Base-by-base conservation (phyloP, 2,797 vertebrate species). In the Hypotaenidia philippensis region DNA sequence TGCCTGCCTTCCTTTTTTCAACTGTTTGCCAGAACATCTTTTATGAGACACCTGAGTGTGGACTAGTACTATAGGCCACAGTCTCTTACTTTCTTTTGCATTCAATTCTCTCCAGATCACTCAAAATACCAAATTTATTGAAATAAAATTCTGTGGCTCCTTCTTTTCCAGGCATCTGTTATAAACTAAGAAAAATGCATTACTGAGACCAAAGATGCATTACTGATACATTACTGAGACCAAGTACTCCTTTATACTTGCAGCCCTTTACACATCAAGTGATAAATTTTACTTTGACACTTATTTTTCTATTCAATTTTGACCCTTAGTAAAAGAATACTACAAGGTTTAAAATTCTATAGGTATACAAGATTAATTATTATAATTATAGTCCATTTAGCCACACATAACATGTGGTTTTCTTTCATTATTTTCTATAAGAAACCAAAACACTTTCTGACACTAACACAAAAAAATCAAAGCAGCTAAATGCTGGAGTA, bases 291-390 rank as follows among this genome's bases (percentile, higher is more conserved):
- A 50, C 11, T 69, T 52, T 18, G 11, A 65, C 12, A 5, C 2
- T 9, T n/a, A 13, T 15, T 89, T 85, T 69, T 57, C 2, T 36
- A 34, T 68, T 45, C 32, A 45, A 34, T 69, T 47, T 72, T 74
- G 17, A 56, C 11, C 2, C 23, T 25, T 40, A 70, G 31, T 59
- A n/a, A 6, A 38, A 6, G 1, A 2, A 20, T 36, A 7, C 2
- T 59, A 29, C 11, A 50, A 41, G 2, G 23, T 47, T 70, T 88
- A 15, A 68, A 86, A 75, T n/a, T 64, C 9, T 45, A 9, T 50
- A 63, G 18, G 16, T 27, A 16, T 38, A 34, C 8, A 12, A 63
- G 16, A 66, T 64, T 29, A 75, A 52, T 69, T 56, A 57, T 38
- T 50, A 1, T 4, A 53, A 45, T 38, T 74, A 76, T 50, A 53